A percentile compares a stretch with the other conserved stretches of the same genome.
phyloP scores from a whole-genome alignment of 1,140 invertebrate species.

The Aphaenogaster ashmeadi region DNA sequence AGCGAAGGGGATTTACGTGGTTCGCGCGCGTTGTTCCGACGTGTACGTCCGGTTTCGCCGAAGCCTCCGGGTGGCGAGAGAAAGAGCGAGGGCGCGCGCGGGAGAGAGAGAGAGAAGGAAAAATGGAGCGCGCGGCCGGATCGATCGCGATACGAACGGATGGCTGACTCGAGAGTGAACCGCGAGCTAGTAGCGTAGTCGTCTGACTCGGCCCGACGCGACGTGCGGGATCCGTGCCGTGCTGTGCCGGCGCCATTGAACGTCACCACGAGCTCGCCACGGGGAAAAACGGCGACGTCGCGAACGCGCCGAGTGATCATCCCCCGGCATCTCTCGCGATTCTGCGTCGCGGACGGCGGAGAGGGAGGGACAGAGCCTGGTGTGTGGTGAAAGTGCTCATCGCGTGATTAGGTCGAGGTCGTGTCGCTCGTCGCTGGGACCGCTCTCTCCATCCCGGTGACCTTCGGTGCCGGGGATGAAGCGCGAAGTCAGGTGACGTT shows the following conservation, averaged over 20 bases:
- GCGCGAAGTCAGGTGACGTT: constrained; percentile 53
- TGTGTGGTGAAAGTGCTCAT: constrained; percentile 74
- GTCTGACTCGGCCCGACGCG: constrained; percentile 18
- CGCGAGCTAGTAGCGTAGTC: constrained; percentile 38
- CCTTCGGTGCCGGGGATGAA: constrained; percentile 53
- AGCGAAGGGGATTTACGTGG: background rate
- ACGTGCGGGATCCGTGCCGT: background rate
- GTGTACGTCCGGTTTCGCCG: background rate
- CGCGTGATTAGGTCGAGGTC: constrained; percentile 74
- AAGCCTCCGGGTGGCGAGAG: constrained; percentile 12
- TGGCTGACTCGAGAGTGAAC: constrained; percentile 71
- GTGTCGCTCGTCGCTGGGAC: constrained; percentile 60
- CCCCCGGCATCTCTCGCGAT: constrained; percentile 40
- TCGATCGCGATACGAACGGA: constrained; percentile 84
- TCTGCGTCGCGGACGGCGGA: constrained; percentile 52
- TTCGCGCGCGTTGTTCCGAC: constrained; percentile 22
- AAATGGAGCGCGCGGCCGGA: constrained; percentile 83
- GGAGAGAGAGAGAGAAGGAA: constrained; percentile 63
- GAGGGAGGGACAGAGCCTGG: constrained; percentile 32
- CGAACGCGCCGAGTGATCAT: constrained; percentile 37
- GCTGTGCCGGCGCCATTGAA: constrained; percentile 40
- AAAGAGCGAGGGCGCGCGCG: constrained; percentile 4
- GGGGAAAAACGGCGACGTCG: background rate
- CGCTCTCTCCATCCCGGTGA: constrained; percentile 25
- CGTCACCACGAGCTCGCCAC: constrained; percentile 18